Evolutionary conservation across 2,888 invertebrate species (phyloP).

Genomic region (Steromphala cineraria): DNA sequence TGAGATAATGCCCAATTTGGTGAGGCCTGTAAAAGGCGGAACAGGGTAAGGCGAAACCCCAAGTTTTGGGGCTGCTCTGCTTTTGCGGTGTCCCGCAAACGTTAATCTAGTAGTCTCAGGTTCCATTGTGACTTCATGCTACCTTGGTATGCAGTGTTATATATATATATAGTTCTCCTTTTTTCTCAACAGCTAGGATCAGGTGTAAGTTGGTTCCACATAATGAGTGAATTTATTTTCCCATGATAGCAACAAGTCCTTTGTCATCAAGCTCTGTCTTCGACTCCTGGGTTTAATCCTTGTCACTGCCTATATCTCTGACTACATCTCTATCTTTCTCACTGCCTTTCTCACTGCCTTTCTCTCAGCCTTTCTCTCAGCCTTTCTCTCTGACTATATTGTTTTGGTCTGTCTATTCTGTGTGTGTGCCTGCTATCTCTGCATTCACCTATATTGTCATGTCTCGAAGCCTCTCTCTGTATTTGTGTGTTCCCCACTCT

Average conservation of each 20-base stretch:
- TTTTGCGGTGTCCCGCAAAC: too few species aligned
- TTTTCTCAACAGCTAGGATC: not conserved
- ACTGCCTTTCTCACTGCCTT: conserved; percentile 27
- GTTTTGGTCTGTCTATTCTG: conserved; percentile 21
- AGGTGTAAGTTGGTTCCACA: not conserved
- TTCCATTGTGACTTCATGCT: too few species aligned
- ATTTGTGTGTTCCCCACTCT: conserved; percentile 9
- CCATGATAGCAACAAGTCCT: not conserved
- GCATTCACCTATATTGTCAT: too few species aligned
- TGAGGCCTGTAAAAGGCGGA: too few species aligned
- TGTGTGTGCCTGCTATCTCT: conserved; percentile 10
- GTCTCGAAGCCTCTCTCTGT: conserved; percentile 24
- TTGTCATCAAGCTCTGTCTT: conserved; percentile 33
- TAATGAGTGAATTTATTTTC: not conserved
- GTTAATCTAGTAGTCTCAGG: too few species aligned
- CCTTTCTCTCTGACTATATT: conserved; percentile 26
- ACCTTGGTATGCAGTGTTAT: too few species aligned
- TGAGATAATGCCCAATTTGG: too few species aligned
- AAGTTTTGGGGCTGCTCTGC: too few species aligned
- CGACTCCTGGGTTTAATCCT: conserved; percentile 31
- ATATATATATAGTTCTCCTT: too few species aligned
- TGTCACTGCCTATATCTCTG: not conserved
- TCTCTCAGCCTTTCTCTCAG: conserved; percentile 20
- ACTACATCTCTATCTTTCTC: not conserved
- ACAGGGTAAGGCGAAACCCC: too few species aligned